These are phyloP conservation scores for Glomeris maerens DNA, from an alignment of 1,140 invertebrate species.

Conservation along the genomic window DNA sequence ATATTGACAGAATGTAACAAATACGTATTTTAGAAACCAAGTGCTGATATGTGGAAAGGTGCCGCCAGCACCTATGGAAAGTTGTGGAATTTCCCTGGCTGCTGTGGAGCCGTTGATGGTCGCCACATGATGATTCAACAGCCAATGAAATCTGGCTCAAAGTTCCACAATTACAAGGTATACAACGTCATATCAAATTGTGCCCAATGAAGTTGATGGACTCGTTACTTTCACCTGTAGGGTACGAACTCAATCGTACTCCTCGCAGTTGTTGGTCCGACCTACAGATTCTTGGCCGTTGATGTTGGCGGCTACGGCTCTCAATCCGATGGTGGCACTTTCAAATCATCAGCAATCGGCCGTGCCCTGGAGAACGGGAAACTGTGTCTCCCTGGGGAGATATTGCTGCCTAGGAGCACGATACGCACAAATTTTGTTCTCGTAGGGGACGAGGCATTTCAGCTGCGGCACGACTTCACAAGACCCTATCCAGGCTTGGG, in stretches of 20 bases:
- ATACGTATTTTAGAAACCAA: constrained; percentile 11
- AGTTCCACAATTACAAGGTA: constrained; percentile 22
- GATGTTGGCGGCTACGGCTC: constrained; percentile 20
- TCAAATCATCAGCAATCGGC: constrained; percentile 5
- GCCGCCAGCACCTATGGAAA: constrained; percentile 16
- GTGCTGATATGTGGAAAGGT: constrained; percentile 6
- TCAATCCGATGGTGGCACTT: constrained; percentile 18
- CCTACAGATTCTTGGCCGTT: constrained; percentile 17
- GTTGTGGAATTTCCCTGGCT: constrained; percentile 21
- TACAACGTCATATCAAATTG: background rate
- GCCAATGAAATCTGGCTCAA: constrained; percentile 17
- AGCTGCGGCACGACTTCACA: constrained; percentile 23
- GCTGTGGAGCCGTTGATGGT: constrained; percentile 21
- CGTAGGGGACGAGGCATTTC: constrained; percentile 31
- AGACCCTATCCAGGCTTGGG: constrained; percentile 23
- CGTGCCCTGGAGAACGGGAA: constrained; percentile 10
- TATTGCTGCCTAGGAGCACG: constrained; percentile 16
- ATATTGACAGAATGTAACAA: background rate
- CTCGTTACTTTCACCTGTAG: constrained; percentile 9
- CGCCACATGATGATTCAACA: too few relatives aligned
- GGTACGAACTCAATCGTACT: constrained; percentile 13
- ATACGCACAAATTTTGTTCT: constrained; percentile 22
- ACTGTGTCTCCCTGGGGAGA: constrained; percentile 14
- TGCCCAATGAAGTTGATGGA: background rate
- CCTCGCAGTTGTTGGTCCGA: constrained; percentile 17